Evolutionary conservation across 1,140 invertebrate genomes (phyloP).

Genomic region (Sipha flava): DNA sequence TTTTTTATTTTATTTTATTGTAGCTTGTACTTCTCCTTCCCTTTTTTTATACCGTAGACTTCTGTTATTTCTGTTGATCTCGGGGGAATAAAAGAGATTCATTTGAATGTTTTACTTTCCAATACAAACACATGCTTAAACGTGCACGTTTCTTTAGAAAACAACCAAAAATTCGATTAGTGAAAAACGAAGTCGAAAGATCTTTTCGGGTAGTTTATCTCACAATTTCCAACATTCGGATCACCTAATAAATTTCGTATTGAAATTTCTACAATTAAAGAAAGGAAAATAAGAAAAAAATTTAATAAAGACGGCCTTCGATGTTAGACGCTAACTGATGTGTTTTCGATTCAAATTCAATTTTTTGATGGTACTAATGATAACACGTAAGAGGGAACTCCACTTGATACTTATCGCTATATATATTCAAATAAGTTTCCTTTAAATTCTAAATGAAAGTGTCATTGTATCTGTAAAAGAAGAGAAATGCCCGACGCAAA

Average conservation of each 20-base stretch:
- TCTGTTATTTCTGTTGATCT: background rate
- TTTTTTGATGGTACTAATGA: background rate
- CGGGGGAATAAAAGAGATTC: background rate
- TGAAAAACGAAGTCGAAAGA: background rate
- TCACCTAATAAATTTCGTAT: background rate
- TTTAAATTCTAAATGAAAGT: background rate
- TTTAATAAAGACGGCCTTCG: background rate
- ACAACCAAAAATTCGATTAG: constrained; percentile 13
- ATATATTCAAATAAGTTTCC: background rate
- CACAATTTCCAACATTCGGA: background rate
- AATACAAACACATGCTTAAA: background rate
- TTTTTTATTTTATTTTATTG: background rate
- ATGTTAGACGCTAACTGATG: background rate
- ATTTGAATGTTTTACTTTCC: background rate
- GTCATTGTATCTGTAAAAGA: background rate
- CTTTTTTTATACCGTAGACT: background rate
- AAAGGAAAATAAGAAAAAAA: background rate
- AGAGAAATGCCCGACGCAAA: background rate
- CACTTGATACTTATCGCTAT: background rate
- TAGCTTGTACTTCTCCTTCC: background rate
- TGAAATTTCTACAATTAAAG: background rate
- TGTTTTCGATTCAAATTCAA: background rate
- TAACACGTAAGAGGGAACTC: background rate
- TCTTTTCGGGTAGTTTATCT: background rate
- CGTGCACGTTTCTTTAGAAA: background rate